Evolutionary conservation across 2,113 vertebrate genomes (phyloP).

Genomic region (Rhabdomys dilectus): DNA sequence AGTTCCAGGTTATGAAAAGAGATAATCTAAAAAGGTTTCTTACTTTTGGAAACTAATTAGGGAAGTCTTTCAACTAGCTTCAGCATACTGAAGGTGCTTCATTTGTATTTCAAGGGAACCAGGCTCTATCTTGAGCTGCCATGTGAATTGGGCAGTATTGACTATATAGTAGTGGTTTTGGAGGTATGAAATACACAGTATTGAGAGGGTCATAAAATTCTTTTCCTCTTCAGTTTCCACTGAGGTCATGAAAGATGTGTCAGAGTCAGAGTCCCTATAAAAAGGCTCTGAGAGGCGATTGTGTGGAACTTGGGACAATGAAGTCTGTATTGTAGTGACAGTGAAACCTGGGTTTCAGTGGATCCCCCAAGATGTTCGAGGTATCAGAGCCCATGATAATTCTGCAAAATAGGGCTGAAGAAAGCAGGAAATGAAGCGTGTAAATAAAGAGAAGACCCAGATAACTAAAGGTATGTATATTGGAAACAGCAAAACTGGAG

Average conservation of each 20-base stretch:
- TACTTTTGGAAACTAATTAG: neutral
- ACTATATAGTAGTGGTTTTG: neutral
- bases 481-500: neutral
- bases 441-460: neutral
- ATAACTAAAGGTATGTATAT: too few relatives aligned
- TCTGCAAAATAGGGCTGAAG: neutral
- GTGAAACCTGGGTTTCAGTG: neutral
- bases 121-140: neutral
- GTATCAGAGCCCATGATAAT: neutral
- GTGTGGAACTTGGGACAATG: neutral
- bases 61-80: neutral
- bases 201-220: neutral
- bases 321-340: neutral
- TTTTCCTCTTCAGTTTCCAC: neutral
- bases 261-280: neutral
- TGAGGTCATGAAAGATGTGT: neutral
- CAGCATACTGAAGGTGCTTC: neutral
- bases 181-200: neutral
- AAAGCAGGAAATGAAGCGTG: neutral
- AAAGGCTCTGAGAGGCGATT: neutral
- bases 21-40: neutral
- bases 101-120: neutral
- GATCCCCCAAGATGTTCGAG: too few relatives aligned
- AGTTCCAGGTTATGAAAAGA: neutral
- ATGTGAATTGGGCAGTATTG: too few relatives aligned